Percentiles rank a stretch among this genome's conserved stretches.
Conservation (phyloP, 2,113 vertebrate genomes). For the Cyprinus carpio region DNA sequence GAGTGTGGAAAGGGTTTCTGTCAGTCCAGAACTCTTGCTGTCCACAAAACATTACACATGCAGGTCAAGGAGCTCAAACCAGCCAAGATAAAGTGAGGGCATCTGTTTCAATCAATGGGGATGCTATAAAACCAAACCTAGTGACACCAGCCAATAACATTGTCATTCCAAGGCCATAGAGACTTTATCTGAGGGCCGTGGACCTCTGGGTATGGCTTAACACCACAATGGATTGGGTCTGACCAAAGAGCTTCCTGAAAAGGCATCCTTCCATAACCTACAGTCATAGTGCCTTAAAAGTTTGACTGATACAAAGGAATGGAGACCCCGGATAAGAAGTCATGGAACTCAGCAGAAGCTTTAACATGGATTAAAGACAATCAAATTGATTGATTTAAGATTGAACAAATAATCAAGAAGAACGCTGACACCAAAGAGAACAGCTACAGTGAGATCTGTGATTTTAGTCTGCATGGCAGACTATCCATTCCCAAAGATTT, state of each 20-base stretch:
- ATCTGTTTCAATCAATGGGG: slow-evolving; percentile 48
- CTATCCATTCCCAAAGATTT: slow-evolving; percentile 13
- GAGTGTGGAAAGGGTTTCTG: slow-evolving; percentile 99
- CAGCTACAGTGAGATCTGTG: slow-evolving; percentile 34
- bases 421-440: slow-evolving; percentile 29
- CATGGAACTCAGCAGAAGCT: slow-evolving; percentile 19
- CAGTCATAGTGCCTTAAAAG: slow-evolving; percentile 22
- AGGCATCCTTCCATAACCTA: slow-evolving; percentile 21
- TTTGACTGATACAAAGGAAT: slow-evolving; percentile 25
- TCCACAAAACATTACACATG: slow-evolving; percentile 99
- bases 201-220: slow-evolving; percentile 16
- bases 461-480: slow-evolving; percentile 33
- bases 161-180: slow-evolving; percentile 54
- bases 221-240: slow-evolving; percentile 34
- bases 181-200: slow-evolving; percentile 29
- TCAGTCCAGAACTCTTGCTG: slow-evolving; percentile 97
- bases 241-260: slow-evolving; percentile 27
- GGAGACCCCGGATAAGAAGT: slow-evolving; percentile 23
- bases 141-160: slow-evolving; percentile 53
- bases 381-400: slow-evolving; percentile 14
- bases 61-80: slow-evolving; percentile 98
- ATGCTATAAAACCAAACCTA: slow-evolving; percentile 63
- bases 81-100: slow-evolving; percentile 90
- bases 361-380: slow-evolving; percentile 16
- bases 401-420: neutral